These are phyloP conservation scores for Sesamia inferens DNA, from an alignment of 2,888 invertebrate genomes.

Conservation along the genomic window DNA sequence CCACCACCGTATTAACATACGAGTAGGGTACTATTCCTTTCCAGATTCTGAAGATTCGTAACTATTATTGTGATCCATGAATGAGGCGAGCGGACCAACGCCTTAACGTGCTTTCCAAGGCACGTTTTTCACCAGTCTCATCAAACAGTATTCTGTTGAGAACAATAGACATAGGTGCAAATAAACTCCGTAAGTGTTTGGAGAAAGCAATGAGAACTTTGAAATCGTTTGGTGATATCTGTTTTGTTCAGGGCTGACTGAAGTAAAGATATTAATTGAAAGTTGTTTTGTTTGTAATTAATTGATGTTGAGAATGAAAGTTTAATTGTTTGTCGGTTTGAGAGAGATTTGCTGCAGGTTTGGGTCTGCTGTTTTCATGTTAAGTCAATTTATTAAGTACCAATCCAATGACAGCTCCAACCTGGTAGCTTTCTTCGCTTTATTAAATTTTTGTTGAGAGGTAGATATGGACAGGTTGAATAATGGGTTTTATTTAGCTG, in stretches of 20 bases:
- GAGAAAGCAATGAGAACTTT: slow-evolving; percentile 85
- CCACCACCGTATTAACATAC: not conserved
- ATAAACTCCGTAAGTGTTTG: slow-evolving; percentile 74
- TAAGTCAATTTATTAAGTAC: slow-evolving; percentile 4
- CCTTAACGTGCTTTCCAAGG: too few species aligned
- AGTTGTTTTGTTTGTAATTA: slow-evolving; percentile 33
- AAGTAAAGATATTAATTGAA: slow-evolving; percentile 44
- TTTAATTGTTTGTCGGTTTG: slow-evolving; percentile 24
- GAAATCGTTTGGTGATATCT: slow-evolving; percentile 77
- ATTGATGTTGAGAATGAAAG: slow-evolving; percentile 35
- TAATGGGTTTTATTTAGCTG: not conserved
- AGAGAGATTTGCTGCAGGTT: slow-evolving; percentile 2
- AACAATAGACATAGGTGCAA: slow-evolving; percentile 80
- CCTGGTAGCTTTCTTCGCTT: slow-evolving; percentile 13
- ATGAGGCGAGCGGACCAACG: not conserved
- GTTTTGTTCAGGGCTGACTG: slow-evolving; percentile 60
- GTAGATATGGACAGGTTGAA: not conserved
- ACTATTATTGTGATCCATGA: not conserved
- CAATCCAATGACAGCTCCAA: not conserved
- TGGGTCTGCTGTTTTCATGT: slow-evolving; percentile 6
- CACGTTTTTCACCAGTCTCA: slow-evolving; percentile 36
- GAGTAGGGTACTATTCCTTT: not conserved
- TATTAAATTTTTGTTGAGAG: not conserved
- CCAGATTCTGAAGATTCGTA: not conserved
- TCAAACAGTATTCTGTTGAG: slow-evolving; percentile 60